A percentile compares a stretch with the other conserved stretches of the same genome.
phyloP scores from a whole-genome alignment of 2,888 invertebrate species.

The Mycogona germanica region DNA sequence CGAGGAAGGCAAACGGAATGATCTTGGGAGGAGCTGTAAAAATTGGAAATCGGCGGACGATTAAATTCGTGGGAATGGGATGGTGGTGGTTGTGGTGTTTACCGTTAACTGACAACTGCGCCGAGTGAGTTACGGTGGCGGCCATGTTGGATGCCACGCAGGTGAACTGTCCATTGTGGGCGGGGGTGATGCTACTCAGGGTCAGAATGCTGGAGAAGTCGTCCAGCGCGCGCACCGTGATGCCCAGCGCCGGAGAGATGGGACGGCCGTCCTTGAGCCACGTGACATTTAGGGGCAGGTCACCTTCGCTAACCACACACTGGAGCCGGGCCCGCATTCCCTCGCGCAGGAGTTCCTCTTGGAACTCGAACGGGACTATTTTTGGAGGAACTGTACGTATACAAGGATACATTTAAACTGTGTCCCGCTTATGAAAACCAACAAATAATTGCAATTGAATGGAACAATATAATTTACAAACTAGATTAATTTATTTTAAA shows the following conservation, averaged over 20 bases:
- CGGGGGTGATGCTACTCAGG: constrained; percentile 14
- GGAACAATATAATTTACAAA: neutral
- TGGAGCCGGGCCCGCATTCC: constrained; percentile 16
- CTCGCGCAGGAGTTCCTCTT: constrained; percentile 17
- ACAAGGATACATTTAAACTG: neutral
- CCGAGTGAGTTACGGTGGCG: constrained; percentile 12
- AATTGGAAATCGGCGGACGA: too few species aligned
- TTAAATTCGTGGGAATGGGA: too few species aligned
- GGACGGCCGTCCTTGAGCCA: constrained; percentile 33
- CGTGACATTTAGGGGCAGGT: constrained; percentile 31
- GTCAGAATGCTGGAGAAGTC: constrained; percentile 18
- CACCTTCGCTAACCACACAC: constrained; percentile 24
- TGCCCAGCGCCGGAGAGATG: constrained; percentile 25
- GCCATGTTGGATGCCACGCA: constrained; percentile 17
- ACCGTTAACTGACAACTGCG: constrained; percentile 17
- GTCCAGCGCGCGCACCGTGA: constrained; percentile 23
- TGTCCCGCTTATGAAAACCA: neutral
- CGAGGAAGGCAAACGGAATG: constrained; percentile 16
- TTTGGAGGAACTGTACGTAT: constrained; percentile 17
- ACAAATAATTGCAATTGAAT: neutral
- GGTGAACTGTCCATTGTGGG: constrained; percentile 16
- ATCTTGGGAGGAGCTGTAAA: constrained; percentile 17
- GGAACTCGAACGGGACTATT: constrained; percentile 15
- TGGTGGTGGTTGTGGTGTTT: too few species aligned
- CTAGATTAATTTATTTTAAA: neutral